Evolutionary conservation across 2,888 invertebrate genomes (phyloP).

Genomic region (Gryllus longicercus): DNA sequence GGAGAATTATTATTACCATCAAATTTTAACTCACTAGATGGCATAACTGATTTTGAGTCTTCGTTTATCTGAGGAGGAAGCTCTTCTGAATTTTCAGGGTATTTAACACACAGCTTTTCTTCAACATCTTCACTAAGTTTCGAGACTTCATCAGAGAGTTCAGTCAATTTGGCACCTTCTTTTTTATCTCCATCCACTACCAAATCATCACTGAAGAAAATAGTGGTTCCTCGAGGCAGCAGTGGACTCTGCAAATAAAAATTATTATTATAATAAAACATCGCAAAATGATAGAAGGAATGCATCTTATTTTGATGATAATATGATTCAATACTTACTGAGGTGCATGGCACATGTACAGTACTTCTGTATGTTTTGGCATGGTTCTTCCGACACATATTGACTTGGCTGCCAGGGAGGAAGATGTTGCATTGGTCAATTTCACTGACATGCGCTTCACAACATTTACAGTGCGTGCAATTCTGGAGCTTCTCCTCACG

Average conservation of each 20-base stretch:
- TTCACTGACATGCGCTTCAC: slow-evolving; percentile 12
- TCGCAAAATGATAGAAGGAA: no score
- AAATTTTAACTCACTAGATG: neutral
- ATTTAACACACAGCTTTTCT: neutral
- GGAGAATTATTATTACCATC: slow-evolving; percentile 3
- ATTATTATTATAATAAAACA: neutral
- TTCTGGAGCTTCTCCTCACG: slow-evolving; percentile 25
- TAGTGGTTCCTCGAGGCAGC: slow-evolving; percentile 35
- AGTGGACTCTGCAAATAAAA: slow-evolving; percentile 33
- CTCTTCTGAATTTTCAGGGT: neutral
- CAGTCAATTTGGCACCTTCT: neutral
- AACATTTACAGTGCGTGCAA: slow-evolving; percentile 24
- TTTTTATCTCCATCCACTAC: slow-evolving; percentile 27
- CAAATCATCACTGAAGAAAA: slow-evolving; percentile 35
- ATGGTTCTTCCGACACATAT: slow-evolving; percentile 22
- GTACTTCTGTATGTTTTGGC: slow-evolving; percentile 36
- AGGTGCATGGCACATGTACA: slow-evolving; percentile 37
- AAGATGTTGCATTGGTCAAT: neutral
- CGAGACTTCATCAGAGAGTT: neutral
- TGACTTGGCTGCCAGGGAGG: neutral
- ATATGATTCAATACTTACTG: slow-evolving; percentile 31
- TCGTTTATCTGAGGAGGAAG: neutral
- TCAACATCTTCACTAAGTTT: neutral
- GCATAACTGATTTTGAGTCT: neutral
- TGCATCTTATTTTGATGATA: neutral